Evolutionary conservation across 2,888 invertebrate species (phyloP), one percentile per base, ranked within the genome.

Genomic region (Sicus ferrugineus): DNA sequence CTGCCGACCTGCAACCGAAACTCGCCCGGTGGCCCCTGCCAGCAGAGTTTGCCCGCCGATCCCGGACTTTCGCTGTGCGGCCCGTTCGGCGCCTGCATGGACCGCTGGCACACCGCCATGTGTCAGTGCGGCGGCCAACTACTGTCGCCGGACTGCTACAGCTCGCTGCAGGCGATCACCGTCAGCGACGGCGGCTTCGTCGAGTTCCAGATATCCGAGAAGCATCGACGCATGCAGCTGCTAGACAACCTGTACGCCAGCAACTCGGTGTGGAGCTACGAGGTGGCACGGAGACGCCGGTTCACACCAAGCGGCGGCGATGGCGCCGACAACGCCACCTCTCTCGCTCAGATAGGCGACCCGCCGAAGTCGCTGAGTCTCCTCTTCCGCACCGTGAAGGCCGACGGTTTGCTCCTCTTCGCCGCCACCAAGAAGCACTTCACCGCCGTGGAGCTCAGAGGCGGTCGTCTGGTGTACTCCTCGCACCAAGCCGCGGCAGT

Each of bases 391-490:
- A 96, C 97, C 0, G 89, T 91, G 21, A 90, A 90, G 79, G 87
- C 88, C 54, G 90, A 93, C 78, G 97, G 96, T 2, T 86, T 96
- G 34, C 85, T 98, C n/a, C 88, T 97, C 76, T 94, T 93, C 81
- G 91, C 95, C 1, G 93, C 93, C 0, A 95, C 94, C 46, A 93
- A 94, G 79, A 93, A 93, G 81, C 93, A 95, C 83, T 95, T 91
- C 79, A 95, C 96, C 1, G 88, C 93, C 2, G 87, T 96, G 70
- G 93, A 95, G 86, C 83, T 96, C 26, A 86, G 89, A 52, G 89
- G 90, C 72, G 95, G 95, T 1, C 91, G 91, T 79, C 86, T 96
- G 34, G 88, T 90, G 42, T 96, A 96, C 80, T 90, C 90, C 34
- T 95, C 96, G 3, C 90, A 92, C 80, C 89, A 94, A 76, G 89